Evolutionary conservation across 2,113 vertebrate species (phyloP), one percentile per base, ranked within the genome.

Genomic region (Xiphias gladius): DNA sequence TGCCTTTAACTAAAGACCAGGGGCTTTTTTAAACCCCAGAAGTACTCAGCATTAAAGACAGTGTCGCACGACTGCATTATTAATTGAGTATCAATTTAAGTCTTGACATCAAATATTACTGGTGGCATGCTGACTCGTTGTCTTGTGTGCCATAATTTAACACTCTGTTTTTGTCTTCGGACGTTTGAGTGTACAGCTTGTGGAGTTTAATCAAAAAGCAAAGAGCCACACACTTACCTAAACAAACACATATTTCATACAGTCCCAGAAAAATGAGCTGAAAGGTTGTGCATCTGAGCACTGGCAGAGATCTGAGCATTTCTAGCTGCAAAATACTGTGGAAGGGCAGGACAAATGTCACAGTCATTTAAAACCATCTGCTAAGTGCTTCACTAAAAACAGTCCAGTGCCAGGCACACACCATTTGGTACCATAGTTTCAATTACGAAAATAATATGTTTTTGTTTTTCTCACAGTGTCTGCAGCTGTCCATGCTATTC

Each of bases 351-450:
- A 94, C 85, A 92, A 94, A 90, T 88, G 87, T 82, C 80, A 87
- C 88, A 91, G 90, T 76, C 82, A 68, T 92, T 93, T 82, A 93
- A 88, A 94, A 86, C 88, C 92, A 95, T 95, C 94, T 95, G 94
- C 90, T 94, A 92, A 95, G 87, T 73, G 86, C 93, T 94, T 90
- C 82, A 92, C 71, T 75, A 63, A 85, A 88, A 91, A 90, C 93
- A 90, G 87, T 85, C 81, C 72, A 83, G 67, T 54, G 61, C 88
- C 67, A 66, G 82, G 76, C 91, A 86, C 86, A 94, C 85, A 85
- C 89, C 92, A 91, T 93, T 95, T 93, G 93, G 92, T 80, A 24
- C 62, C 63, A 88, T 67, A 62, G 87, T 90, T 87, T 88, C 83
- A 88, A 89, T 92, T 88, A 92, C 82, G 37, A 66, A 46, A 88